Evolutionary conservation across 2,888 invertebrate genomes (phyloP).

Genomic region (Phortica magna): DNA sequence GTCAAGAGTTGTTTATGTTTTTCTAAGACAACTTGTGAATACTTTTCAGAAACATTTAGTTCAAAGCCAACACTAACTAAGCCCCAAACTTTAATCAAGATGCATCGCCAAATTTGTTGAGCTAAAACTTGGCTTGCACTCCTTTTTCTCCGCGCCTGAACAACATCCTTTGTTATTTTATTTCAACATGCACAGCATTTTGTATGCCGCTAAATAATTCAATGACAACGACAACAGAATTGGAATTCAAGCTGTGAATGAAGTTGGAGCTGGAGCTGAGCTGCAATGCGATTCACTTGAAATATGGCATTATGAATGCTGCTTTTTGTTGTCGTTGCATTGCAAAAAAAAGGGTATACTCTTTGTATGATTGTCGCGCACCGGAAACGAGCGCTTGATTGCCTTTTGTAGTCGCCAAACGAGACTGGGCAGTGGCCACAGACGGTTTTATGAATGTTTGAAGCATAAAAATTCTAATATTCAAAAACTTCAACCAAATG

Average conservation of each 20-base stretch:
- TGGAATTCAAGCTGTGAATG: background rate
- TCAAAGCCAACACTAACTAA: background rate
- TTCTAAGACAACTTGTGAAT: background rate
- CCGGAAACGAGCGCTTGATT: conserved; percentile 69
- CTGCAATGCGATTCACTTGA: background rate
- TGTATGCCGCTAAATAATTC: conserved; percentile 19
- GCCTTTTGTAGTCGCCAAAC: conserved; percentile 24
- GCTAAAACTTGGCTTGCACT: background rate
- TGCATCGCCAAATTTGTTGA: background rate
- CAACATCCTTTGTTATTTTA: background rate
- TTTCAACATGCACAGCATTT: background rate
- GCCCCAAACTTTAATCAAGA: background rate
- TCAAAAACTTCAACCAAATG: background rate
- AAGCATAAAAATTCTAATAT: background rate
- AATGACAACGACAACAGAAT: conserved; percentile 13
- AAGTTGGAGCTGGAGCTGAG: background rate
- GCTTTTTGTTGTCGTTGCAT: conserved; percentile 8
- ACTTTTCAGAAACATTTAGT: background rate
- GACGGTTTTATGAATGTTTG: background rate
- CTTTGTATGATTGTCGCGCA: conserved; percentile 19
- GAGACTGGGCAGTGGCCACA: background rate
- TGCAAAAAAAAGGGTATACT: conserved; percentile 10
- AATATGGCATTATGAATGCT: background rate
- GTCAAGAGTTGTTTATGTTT: background rate
- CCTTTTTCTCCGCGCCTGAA: background rate